Conservation (phyloP, 2,888 invertebrate genomes). For the Eledona agricola region DNA sequence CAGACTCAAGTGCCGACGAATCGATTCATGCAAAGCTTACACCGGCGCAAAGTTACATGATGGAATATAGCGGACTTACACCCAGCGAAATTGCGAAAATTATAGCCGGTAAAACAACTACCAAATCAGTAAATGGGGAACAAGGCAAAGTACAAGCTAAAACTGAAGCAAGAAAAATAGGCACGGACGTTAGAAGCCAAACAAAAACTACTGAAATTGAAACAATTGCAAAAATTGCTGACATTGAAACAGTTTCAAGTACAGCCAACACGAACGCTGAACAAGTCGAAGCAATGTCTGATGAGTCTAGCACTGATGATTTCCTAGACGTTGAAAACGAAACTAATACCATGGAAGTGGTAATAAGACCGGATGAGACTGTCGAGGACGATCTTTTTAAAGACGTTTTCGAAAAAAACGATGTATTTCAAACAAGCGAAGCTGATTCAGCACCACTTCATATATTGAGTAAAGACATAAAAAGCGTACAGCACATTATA, state of each 20-base stretch:
- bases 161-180: neutral
- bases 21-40: slow-evolving; percentile 60
- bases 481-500: too few species aligned
- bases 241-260: slow-evolving; percentile 5
- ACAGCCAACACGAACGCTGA: slow-evolving; percentile 13
- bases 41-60: slow-evolving; percentile 76
- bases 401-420: slow-evolving; percentile 68
- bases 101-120: slow-evolving; percentile 51
- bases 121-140: slow-evolving; percentile 11
- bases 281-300: slow-evolving; percentile 42
- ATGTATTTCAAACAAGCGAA: too few species aligned
- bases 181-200: slow-evolving; percentile 3
- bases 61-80: slow-evolving; percentile 79
- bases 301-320: slow-evolving; percentile 57
- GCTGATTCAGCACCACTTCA: too few species aligned
- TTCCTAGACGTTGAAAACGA: slow-evolving; percentile 60
- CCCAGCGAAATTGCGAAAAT: slow-evolving; percentile 73
- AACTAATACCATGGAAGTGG: slow-evolving; percentile 56
- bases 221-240: slow-evolving; percentile 1
- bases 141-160: slow-evolving; percentile 1
- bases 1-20: slow-evolving; percentile 53
- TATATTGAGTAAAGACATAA: too few species aligned
- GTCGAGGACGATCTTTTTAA: slow-evolving; percentile 72
- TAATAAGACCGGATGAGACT: slow-evolving; percentile 63
- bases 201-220: neutral